These are phyloP conservation scores for Macrotis lagotis DNA, from an alignment of 2,113 vertebrate species.

Conservation along the genomic window DNA sequence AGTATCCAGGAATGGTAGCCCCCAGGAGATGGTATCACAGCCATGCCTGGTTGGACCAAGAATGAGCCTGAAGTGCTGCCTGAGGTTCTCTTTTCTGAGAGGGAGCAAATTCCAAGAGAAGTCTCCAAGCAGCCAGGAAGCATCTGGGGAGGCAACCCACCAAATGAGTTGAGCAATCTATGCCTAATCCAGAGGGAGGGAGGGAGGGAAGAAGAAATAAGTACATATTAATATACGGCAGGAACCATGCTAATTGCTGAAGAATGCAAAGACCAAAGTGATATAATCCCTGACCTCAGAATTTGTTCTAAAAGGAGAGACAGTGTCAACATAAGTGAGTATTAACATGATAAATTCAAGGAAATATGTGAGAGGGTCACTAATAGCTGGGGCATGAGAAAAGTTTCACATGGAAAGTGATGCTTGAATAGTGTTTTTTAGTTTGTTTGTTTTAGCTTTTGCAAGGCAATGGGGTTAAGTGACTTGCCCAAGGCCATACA, in stretches of 20 bases:
- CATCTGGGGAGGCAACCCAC: slow-evolving; percentile 30
- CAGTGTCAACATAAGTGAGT: not conserved
- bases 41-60: not conserved
- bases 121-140: slow-evolving; percentile 60
- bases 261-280: not conserved
- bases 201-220: too few relatives aligned
- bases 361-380: not conserved
- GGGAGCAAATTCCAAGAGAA: slow-evolving; percentile 42
- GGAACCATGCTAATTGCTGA: not conserved
- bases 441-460: too few relatives aligned
- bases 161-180: slow-evolving; percentile 46
- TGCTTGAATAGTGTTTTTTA: not conserved
- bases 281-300: not conserved
- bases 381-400: too few relatives aligned
- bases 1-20: not conserved
- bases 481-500: too few relatives aligned
- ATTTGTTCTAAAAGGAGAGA: not conserved
- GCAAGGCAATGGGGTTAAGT: too few relatives aligned
- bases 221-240: too few relatives aligned
- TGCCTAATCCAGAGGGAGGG: not conserved
- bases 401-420: not conserved
- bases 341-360: not conserved
- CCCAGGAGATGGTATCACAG: not conserved
- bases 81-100: slow-evolving; percentile 39
- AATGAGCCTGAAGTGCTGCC: slow-evolving; percentile 55